Evolutionary conservation across 2,888 invertebrate genomes (phyloP).

Genomic region (Lasiommata megera): DNA sequence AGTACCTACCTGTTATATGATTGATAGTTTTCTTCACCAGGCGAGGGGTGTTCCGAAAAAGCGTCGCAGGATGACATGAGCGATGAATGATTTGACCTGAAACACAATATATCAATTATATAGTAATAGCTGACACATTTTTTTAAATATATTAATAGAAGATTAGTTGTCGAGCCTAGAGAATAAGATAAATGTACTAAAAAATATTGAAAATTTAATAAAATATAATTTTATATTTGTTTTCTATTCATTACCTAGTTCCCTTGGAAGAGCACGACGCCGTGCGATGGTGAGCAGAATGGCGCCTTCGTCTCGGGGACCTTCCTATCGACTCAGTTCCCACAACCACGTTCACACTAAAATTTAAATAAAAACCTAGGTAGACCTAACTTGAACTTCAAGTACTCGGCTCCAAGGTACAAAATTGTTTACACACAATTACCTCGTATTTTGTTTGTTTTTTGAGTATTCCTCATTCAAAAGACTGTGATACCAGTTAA

Average conservation of each 20-base stretch:
- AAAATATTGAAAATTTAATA: too few relatives aligned
- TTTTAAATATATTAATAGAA: neutral
- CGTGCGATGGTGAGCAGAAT: conserved; percentile 69
- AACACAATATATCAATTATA: conserved; percentile 25
- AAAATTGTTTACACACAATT: neutral
- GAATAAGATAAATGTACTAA: too few relatives aligned
- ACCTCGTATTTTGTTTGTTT: too few relatives aligned
- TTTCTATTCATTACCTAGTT: conserved; percentile 53
- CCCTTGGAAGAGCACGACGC: conserved; percentile 77
- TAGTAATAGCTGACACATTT: too few relatives aligned
- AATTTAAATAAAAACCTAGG: neutral
- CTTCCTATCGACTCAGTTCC: conserved; percentile 67
- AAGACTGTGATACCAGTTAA: too few relatives aligned
- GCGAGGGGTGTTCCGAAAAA: conserved; percentile 74
- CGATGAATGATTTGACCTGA: conserved; percentile 73
- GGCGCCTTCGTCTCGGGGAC: conserved; percentile 65
- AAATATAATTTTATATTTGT: neutral
- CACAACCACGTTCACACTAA: conserved; percentile 49
- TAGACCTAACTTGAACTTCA: too few relatives aligned
- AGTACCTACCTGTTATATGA: conserved; percentile 67
- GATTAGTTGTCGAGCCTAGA: too few relatives aligned
- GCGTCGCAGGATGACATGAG: conserved; percentile 75
- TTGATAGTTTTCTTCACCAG: conserved; percentile 74
- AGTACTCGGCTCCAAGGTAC: neutral
- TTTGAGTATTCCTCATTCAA: too few relatives aligned